Evolutionary conservation across 2,113 vertebrate genomes (phyloP).

Genomic region (Seriola aureovittata): DNA sequence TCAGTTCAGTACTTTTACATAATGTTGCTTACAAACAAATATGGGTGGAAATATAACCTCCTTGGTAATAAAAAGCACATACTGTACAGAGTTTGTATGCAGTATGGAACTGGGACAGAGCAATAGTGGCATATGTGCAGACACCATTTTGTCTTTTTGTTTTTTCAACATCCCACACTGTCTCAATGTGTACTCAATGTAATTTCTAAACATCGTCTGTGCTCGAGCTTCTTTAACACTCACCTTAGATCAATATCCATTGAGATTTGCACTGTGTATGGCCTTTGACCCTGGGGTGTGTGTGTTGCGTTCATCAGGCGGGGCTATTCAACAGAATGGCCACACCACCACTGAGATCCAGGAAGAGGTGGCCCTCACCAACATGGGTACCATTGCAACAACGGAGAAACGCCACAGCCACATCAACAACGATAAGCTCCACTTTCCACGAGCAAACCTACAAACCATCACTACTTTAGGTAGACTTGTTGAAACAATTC

Average conservation of each 20-base stretch:
- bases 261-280: background rate
- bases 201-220: no score
- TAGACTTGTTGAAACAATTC: conserved; percentile 54
- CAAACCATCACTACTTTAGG: conserved; percentile 96
- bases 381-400: conserved; percentile 85
- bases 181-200: no score
- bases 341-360: conserved; percentile 94
- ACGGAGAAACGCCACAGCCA: conserved; percentile 91
- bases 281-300: conserved; percentile 13
- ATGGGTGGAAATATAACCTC: no score
- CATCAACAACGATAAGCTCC: conserved; percentile 89
- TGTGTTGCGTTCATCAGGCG: conserved; percentile 82
- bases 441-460: conserved; percentile 90
- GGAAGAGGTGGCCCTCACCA: conserved; percentile 94
- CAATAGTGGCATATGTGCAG: no score
- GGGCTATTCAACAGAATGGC: conserved; percentile 91
- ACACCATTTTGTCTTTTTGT: no score
- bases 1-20: no score
- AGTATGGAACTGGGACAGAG: background rate
- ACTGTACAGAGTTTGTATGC: background rate
- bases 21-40: no score
- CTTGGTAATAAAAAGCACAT: no score
- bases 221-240: no score
- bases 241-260: no score
- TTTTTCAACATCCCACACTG: no score